Evolutionary conservation across 2,797 vertebrate species (phyloP), one percentile per base, ranked within the genome.

Genomic region (Enteromius viviparus): DNA sequence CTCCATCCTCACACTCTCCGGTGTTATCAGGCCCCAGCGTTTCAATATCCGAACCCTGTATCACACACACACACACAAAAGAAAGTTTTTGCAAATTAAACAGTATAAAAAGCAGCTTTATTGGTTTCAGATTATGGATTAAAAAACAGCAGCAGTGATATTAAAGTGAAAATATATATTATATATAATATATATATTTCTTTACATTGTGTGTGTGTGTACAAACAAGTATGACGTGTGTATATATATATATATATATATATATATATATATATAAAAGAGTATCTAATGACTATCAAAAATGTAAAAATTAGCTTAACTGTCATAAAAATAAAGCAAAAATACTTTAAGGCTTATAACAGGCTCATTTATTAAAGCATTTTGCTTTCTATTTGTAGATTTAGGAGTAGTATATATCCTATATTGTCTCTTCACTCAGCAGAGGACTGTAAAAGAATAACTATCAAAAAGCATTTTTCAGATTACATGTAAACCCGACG

Each of bases 1-100:
- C 88, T 32, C 90, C 87, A 53, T 93, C 94, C 0, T 85, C 94
- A 64, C 90, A 90, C n/a, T 94, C 90, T 66, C 81, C 92, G 5
- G 90, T 86, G 69, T 88, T 93, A 82, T 97, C 96, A 1, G 92
- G 90, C 62, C 90, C 94, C 87, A 97, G 87, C 0, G 94, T 93
- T 92, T 99, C 98, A 17, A 96, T 93, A 85, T 98, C 97, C 66
- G 97, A 99, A 80, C 97, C 97, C 98, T 99, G 78, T n/a, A 3
- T 74, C 89, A 89, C 40, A 83, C 23, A 76, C 6, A 42, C 1
- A 62, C 0, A 53, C 17, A 51, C 0, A 40, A 40, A 37, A n/a
- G 2, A 5, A n/a, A 2, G 9, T 23, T n/a, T n/a, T 68, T 42
- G 6, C 6, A 26, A 4, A 45, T 3, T 15, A 45, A 70, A 26